phyloP scores from a whole-genome alignment of 2,888 invertebrate genomes.

The Dorcus hopei region DNA sequence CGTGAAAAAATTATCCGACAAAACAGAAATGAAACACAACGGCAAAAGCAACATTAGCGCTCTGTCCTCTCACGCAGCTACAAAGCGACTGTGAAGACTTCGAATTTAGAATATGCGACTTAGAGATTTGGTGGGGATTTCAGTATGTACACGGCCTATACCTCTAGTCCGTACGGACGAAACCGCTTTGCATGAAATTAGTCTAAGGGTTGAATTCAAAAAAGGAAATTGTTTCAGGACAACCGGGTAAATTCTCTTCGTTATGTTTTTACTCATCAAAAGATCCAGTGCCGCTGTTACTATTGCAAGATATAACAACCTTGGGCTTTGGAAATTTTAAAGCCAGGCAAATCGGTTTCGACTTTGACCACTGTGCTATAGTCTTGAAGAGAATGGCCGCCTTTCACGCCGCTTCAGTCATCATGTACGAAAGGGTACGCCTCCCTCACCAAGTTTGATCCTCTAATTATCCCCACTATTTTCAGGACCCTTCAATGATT shows the following conservation, averaged over 20 bases:
- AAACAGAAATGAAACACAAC: too few species aligned
- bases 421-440: conserved; percentile 53
- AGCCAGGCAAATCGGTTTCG: conserved; percentile 54
- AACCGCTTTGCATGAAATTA: too few species aligned
- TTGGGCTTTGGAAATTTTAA: conserved; percentile 53
- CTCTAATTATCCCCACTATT: conserved; percentile 5
- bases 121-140: too few species aligned
- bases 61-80: too few species aligned
- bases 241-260: conserved; percentile 34
- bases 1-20: too few species aligned
- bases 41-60: too few species aligned
- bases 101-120: too few species aligned
- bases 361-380: conserved; percentile 52
- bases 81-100: too few species aligned
- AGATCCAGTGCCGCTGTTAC: conserved; percentile 42
- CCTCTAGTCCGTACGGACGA: too few species aligned
- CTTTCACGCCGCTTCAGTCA: conserved; percentile 57
- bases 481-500: conserved; percentile 34
- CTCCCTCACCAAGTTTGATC: not conserved
- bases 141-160: too few species aligned
- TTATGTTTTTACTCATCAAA: conserved; percentile 38
- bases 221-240: conserved; percentile 20
- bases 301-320: conserved; percentile 58
- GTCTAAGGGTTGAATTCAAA: too few species aligned
- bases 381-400: conserved; percentile 54